Evolutionary conservation across 2,113 vertebrate species (phyloP).

Genomic region (Oryzias melastigma): DNA sequence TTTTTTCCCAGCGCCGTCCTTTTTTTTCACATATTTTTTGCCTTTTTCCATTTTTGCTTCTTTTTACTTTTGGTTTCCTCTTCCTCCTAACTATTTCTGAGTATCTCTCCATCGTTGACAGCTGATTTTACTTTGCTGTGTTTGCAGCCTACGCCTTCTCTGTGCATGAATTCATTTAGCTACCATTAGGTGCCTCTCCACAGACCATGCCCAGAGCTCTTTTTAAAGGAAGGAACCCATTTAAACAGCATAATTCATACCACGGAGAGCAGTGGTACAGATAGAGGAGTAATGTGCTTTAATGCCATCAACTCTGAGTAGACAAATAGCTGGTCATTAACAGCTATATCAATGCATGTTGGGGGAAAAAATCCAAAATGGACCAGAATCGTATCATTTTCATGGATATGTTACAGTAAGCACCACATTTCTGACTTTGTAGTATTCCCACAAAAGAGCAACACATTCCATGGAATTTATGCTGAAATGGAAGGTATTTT

Average conservation of each 20-base stretch:
- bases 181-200: slow-evolving; percentile 69
- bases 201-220: slow-evolving; percentile 59
- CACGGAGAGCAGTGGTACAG: slow-evolving; percentile 34
- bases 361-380: neutral
- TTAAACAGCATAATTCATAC: slow-evolving; percentile 69
- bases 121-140: slow-evolving; percentile 65
- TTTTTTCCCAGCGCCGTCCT: slow-evolving; percentile 31
- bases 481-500: slow-evolving; percentile 44
- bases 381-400: slow-evolving; percentile 54
- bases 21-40: slow-evolving; percentile 47
- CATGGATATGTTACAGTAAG: slow-evolving; percentile 52
- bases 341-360: slow-evolving; percentile 35
- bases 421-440: slow-evolving; percentile 55
- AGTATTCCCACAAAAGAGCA: slow-evolving; percentile 44
- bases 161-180: slow-evolving; percentile 67
- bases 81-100: slow-evolving; percentile 13
- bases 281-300: slow-evolving; percentile 60
- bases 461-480: slow-evolving; percentile 52
- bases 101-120: slow-evolving; percentile 55
- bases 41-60: slow-evolving; percentile 42
- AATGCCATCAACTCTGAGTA: slow-evolving; percentile 59
- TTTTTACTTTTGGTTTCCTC: slow-evolving; percentile 46
- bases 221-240: slow-evolving; percentile 57
- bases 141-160: slow-evolving; percentile 68
- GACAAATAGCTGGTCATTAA: slow-evolving; percentile 64